These are phyloP conservation scores for Oligia latruncula DNA, from an alignment of 2,888 invertebrate genomes.

Conservation along the genomic window DNA sequence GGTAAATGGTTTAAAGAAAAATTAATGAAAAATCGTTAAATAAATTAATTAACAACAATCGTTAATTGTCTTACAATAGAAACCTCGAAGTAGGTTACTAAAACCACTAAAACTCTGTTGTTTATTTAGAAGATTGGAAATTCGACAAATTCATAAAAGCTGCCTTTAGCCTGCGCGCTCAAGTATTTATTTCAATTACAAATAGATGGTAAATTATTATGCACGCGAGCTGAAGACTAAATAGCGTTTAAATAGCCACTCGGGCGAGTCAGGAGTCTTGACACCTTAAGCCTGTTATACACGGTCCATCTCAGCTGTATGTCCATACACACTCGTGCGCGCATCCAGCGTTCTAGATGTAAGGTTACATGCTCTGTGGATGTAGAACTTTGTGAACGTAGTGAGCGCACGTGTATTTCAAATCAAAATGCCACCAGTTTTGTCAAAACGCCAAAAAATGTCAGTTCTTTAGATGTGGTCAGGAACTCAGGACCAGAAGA, in stretches of 20 bases:
- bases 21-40: too few relatives aligned
- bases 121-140: background rate
- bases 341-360: too few relatives aligned
- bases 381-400: too few relatives aligned
- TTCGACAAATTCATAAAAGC: background rate
- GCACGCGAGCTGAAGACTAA: background rate
- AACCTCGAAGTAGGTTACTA: background rate
- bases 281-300: background rate
- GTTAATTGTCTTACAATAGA: background rate
- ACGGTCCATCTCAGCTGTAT: too few relatives aligned
- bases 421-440: too few relatives aligned
- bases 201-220: background rate
- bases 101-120: background rate
- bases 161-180: background rate
- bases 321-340: too few relatives aligned
- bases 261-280: background rate
- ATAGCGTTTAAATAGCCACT: background rate
- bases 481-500: too few relatives aligned
- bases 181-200: background rate
- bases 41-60: background rate
- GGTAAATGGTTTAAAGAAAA: fast-evolving
- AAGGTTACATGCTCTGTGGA: too few relatives aligned
- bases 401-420: too few relatives aligned
- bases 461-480: too few relatives aligned
- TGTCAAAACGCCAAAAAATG: too few relatives aligned